These are phyloP conservation scores for Ctenodactylus gundi DNA, from an alignment of 2,113 vertebrate genomes.

Conservation along the genomic window DNA sequence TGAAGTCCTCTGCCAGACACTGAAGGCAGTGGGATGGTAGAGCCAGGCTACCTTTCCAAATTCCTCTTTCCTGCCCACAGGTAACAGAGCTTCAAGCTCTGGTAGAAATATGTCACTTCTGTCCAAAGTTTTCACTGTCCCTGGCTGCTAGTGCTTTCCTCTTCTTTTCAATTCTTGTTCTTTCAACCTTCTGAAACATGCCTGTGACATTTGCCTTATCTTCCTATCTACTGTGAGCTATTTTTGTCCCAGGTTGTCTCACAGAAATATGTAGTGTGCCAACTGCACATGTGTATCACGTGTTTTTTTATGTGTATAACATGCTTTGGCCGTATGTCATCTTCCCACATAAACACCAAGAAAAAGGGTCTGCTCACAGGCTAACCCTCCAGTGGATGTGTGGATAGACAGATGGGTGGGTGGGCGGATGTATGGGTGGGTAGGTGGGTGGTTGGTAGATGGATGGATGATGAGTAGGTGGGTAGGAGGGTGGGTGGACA, in stretches of 20 bases:
- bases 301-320: not conserved
- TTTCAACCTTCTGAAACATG: not conserved
- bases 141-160: not conserved
- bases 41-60: not conserved
- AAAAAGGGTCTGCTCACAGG: not conserved
- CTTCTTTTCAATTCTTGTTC: not conserved
- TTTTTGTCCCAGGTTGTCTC: not conserved
- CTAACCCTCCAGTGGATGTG: not conserved
- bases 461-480: not conserved
- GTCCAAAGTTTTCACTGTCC: not conserved
- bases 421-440: too few species aligned
- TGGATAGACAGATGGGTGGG: not conserved
- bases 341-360: not conserved
- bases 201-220: not conserved
- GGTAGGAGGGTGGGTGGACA: not conserved
- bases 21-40: not conserved
- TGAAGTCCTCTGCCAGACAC: not conserved
- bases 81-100: not conserved
- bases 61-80: not conserved
- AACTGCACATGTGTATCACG: not conserved
- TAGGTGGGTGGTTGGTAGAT: not conserved
- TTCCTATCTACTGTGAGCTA: not conserved
- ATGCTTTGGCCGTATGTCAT: not conserved
- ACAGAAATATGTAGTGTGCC: not conserved
- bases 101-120: not conserved